A percentile compares a stretch with the other conserved stretches of the same genome.
These are phyloP conservation scores for Pituophis catenifer DNA, from an alignment of 2,113 vertebrate species.

Conservation along the genomic window DNA sequence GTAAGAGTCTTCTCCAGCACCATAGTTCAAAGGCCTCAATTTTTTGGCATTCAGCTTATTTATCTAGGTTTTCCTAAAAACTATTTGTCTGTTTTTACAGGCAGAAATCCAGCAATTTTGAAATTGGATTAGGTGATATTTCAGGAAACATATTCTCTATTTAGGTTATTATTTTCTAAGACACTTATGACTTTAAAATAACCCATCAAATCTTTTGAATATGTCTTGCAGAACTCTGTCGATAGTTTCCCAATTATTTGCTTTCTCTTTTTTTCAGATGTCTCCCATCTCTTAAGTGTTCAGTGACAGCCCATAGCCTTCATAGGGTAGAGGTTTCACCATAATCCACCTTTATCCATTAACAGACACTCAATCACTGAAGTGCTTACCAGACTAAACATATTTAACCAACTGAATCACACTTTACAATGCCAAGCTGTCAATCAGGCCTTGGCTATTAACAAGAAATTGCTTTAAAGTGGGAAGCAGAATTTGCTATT, in stretches of 20 bases:
- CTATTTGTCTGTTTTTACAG: neutral
- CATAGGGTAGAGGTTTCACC: slow-evolving; percentile 70
- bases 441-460: slow-evolving; percentile 81
- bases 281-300: slow-evolving; percentile 78
- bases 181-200: slow-evolving; percentile 57
- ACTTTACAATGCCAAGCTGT: slow-evolving; percentile 83
- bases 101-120: neutral
- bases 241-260: slow-evolving; percentile 60
- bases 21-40: no score
- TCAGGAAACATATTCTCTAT: slow-evolving; percentile 1
- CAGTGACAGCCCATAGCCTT: slow-evolving; percentile 69
- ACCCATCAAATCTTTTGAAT: slow-evolving; percentile 60
- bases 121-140: neutral
- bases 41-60: neutral
- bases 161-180: slow-evolving; percentile 11
- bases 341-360: slow-evolving; percentile 86
- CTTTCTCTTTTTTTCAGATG: slow-evolving; percentile 56
- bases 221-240: slow-evolving; percentile 46
- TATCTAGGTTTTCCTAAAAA: neutral
- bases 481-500: slow-evolving; percentile 65
- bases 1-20: no score
- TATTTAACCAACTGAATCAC: slow-evolving; percentile 84
- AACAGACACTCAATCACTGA: slow-evolving; percentile 87
- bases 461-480: slow-evolving; percentile 77
- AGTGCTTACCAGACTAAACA: slow-evolving; percentile 87